Base-by-base conservation (phyloP, 2,888 invertebrate species). In the Cataglyphis altisquamis region DNA sequence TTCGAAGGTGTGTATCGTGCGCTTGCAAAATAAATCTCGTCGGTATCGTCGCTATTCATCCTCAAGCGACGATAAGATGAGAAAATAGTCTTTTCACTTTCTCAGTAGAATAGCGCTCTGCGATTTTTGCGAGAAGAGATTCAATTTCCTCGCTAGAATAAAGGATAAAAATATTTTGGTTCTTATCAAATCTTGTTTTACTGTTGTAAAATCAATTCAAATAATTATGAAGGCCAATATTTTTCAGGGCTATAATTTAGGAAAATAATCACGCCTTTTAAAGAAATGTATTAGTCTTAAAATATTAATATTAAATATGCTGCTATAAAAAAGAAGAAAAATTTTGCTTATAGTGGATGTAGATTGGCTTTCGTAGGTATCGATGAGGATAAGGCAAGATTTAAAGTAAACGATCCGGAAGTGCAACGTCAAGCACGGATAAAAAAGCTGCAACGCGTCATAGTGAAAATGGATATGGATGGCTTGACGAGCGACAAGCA, bases 401-500 rank as follows among this genome's bases (percentile, higher is more conserved):
- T 94, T 86, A 91, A 91, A 57, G 91, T 93, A 41, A 91, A 93
- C 87, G 91, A 93, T 66, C 83, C 87, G 0, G 85, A 84, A 6
- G 87, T 84, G 3, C 90, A 87, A 29, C 83, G 84, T 4, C 87
- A 88, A 6, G 75, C 29, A 0, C 72, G 86, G 15, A 83, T 88
- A 67, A 87, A 72, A 32, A 90, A 82, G 32, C 73, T 92, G 1
- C 90, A 92, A 8, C 83, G 82, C 0, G 8, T 95, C 39, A 93
- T 95, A 92, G 95, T 95, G 0, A 94, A 93, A 75, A 94, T 94
- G 78, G 95, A 95, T 87, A 91, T 96, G 62, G 95, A 95, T 39
- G 89, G 90, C 4, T 92, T 96, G 91, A 94, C 94, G 55, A 85
- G 90, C 64, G 96, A 96, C 84, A 95, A 95, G 86, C 89, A 94